phyloP scores from a whole-genome alignment of 1,140 invertebrate genomes.

The Magallana angulata region DNA sequence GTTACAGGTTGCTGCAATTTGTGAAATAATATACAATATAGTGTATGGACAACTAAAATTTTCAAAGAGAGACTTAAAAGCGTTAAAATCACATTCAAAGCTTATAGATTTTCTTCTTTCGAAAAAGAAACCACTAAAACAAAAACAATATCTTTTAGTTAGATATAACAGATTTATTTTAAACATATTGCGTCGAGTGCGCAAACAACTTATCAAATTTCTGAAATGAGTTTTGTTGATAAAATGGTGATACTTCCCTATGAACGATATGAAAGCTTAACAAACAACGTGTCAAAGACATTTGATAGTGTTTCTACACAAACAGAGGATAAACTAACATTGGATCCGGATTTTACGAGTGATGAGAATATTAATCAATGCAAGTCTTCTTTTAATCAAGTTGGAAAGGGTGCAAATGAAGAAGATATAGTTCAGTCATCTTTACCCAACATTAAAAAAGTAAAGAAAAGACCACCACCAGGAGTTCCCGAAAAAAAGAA shows the following conservation, averaged over 20 bases:
- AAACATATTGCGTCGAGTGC: not conserved
- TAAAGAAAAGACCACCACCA: not conserved
- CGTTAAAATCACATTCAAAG: not conserved
- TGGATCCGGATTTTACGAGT: not conserved
- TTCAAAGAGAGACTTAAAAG: not conserved
- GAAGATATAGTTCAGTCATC: not conserved
- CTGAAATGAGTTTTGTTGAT: not conserved
- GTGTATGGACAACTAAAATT: not conserved
- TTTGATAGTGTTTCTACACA: not conserved
- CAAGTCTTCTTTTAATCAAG: not conserved
- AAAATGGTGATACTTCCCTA: not conserved
- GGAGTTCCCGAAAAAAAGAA: not conserved
- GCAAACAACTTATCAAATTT: not conserved
- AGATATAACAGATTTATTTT: not conserved
- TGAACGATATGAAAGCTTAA: not conserved
- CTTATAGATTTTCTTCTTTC: not conserved
- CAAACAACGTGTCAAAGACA: not conserved
- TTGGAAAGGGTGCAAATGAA: not conserved
- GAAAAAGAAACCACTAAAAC: not conserved
- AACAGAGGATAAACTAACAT: not conserved
- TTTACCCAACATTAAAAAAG: not conserved
- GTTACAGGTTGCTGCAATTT: not conserved
- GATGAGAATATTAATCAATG: not conserved
- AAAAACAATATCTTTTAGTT: not conserved
- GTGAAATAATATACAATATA: not conserved